phyloP scores from a whole-genome alignment of 2,113 vertebrate genomes.

The Geococcyx californianus region DNA sequence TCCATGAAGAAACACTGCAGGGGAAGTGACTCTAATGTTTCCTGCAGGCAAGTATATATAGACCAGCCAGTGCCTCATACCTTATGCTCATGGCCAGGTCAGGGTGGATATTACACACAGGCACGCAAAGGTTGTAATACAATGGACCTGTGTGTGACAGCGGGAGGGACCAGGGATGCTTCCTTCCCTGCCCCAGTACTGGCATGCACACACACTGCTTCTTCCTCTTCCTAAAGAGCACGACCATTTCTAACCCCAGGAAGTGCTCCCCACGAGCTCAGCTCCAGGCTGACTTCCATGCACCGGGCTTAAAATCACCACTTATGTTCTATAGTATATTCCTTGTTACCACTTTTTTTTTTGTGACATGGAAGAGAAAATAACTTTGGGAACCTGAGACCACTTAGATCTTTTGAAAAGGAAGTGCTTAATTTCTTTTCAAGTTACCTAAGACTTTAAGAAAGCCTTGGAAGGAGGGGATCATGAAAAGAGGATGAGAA shows the following conservation, averaged over 20 bases:
- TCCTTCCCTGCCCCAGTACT: neutral
- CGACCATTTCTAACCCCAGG: neutral
- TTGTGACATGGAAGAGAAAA: neutral
- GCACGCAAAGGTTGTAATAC: neutral
- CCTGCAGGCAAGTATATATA: neutral
- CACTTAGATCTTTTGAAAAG: neutral
- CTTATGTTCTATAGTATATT: neutral
- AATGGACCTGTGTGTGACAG: neutral
- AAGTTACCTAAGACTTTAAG: neutral
- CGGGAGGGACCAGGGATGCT: neutral
- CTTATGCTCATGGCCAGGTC: fast-evolving
- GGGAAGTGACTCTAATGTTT: neutral
- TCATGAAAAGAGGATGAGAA: neutral
- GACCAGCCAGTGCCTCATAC: neutral
- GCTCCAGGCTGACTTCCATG: neutral
- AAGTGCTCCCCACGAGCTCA: neutral
- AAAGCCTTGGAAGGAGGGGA: neutral
- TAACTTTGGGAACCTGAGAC: neutral
- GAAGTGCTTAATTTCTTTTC: neutral
- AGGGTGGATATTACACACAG: neutral
- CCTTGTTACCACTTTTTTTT: neutral
- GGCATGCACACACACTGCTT: neutral
- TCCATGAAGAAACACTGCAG: neutral
- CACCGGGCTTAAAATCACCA: neutral
- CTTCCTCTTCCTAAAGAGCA: neutral